Base-by-base conservation (phyloP, 2,888 invertebrate species). In the Parthenolecanium corni region DNA sequence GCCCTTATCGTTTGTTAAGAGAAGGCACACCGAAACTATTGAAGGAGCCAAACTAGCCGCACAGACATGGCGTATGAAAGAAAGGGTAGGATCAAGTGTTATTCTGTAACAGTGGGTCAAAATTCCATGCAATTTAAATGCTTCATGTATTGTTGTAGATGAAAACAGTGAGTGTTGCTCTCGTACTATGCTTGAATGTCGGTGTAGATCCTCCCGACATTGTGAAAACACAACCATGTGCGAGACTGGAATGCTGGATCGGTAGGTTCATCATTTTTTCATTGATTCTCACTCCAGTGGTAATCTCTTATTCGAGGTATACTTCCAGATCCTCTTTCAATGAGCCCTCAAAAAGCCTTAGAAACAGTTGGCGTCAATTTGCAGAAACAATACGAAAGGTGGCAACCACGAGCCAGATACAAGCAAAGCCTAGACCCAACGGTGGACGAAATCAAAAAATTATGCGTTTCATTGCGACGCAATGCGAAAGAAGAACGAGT, bases 171-270 rank as follows among this genome's bases (percentile, higher is more conserved):
- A 96, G 96, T 75, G 97, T 98, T 64, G 97, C 97, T 0, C 77
- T 99, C 66, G 96, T 98, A 25, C 77, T 98, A 49, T 99, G 98
- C 75, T 80, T 98, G 44, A 98, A 99, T 76, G 90, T 98, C 63
- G 97, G 97, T n/a, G 96, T 98, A 20, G 98, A 99, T 75, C 98
- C 98, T 2, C 98, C 98, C 0, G 98, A 98, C 74, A 84, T 97
- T 62, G 87, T 95, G 38, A 97, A 97, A 76, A 94, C 94, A 3
- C 89, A 93, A 71, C 96, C 97, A 0, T 95, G 96, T 75, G 94
- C 98, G 0, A 80, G 93, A 9, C 77, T 92, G 16, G 94, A 97
- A 73, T 95, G 95, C 72, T 98, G 98, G 98, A 90, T 95, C 70
- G 92, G 91, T 92, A 78, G 74, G 75, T 71, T 24, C 5, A 31